A percentile compares a stretch with the other conserved stretches of the same genome.
Conservation (phyloP, 1,140 invertebrate genomes). For the Heterodera carotae region DNA sequence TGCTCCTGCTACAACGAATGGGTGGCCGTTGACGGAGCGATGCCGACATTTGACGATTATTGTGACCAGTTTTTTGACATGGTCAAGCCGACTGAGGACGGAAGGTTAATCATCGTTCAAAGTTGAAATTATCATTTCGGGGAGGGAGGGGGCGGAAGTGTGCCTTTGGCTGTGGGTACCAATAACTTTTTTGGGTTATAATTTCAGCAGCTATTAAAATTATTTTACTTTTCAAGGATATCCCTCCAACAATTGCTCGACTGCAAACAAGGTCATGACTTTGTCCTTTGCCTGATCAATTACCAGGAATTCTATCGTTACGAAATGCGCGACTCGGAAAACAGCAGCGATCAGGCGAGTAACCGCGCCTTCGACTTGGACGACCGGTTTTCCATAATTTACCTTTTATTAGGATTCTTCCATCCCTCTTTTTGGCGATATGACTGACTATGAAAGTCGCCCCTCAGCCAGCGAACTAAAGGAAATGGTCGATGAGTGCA, state of each 20-base stretch:
- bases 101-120: constrained; percentile 19
- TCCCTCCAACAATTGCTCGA: constrained; percentile 26
- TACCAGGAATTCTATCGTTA: constrained; percentile 34
- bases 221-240: constrained; percentile 28
- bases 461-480: not conserved
- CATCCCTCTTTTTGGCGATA: constrained; percentile 21
- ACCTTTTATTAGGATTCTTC: constrained; percentile 11
- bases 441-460: not conserved
- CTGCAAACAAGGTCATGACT: constrained; percentile 39
- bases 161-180: too few relatives aligned
- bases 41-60: constrained; percentile 36
- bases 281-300: constrained; percentile 29
- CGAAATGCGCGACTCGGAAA: constrained; percentile 30
- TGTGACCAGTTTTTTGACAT: constrained; percentile 33
- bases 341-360: not conserved
- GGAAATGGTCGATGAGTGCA: not conserved
- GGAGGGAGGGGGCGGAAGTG: too few relatives aligned
- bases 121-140: too few relatives aligned
- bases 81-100: constrained; percentile 21
- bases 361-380: not conserved
- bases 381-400: not conserved
- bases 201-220: too few relatives aligned
- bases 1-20: constrained; percentile 26
- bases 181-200: too few relatives aligned
- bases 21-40: constrained; percentile 22